Conservation (phyloP, 1,140 invertebrate genomes). For the Aricia agestis region DNA sequence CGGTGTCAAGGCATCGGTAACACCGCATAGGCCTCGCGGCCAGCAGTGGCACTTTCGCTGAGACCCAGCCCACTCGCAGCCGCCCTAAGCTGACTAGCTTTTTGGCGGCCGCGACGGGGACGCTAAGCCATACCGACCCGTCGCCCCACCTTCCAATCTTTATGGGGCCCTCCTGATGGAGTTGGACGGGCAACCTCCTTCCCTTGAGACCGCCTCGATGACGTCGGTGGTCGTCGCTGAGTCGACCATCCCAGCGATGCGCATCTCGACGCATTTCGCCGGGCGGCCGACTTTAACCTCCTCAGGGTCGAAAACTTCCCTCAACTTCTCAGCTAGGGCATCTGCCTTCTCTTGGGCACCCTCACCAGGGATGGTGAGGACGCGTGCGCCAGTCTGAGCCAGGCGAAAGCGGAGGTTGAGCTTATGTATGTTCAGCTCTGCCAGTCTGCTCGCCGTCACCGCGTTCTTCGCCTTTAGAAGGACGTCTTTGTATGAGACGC, state of each 20-base stretch:
- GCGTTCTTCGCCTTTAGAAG: not conserved
- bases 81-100: not conserved
- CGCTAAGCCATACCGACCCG: not conserved
- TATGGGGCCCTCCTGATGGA: not conserved
- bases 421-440: not conserved
- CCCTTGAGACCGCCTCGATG: not conserved
- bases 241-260: conserved; percentile 13
- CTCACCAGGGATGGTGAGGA: conserved; percentile 20
- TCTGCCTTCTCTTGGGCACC: conserved; percentile 16
- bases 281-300: conserved; percentile 11
- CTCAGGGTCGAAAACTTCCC: not conserved
- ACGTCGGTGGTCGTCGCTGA: conserved; percentile 7
- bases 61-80: not conserved
- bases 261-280: not conserved
- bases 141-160: not conserved
- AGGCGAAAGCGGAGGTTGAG: no score
- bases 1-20: no score
- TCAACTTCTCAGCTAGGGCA: conserved; percentile 20
- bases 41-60: not conserved
- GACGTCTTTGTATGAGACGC: not conserved
- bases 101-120: conserved; percentile 22
- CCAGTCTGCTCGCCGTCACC: not conserved
- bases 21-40: conserved; percentile 12
- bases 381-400: conserved; percentile 21
- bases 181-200: not conserved